phyloP scores from a whole-genome alignment of 2,888 invertebrate species.

The Spodoptera picta region DNA sequence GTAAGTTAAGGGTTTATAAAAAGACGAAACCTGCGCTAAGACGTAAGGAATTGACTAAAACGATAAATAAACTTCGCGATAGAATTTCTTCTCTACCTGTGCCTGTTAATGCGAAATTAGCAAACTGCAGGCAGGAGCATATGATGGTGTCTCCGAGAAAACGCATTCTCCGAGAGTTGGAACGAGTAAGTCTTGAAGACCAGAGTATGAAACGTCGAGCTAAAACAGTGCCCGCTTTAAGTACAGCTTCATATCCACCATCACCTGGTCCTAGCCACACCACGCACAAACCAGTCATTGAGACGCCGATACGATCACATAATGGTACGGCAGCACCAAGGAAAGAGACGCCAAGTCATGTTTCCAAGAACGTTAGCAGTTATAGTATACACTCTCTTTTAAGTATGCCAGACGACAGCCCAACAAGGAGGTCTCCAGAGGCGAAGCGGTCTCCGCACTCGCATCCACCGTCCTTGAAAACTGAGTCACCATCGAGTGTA shows the following conservation, averaged over 20 bases:
- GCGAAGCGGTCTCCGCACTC: slow-evolving; percentile 80
- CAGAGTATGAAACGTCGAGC: slow-evolving; percentile 90
- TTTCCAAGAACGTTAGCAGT: slow-evolving; percentile 90
- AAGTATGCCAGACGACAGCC: slow-evolving; percentile 89
- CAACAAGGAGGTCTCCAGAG: slow-evolving; percentile 76
- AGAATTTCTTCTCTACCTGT: slow-evolving; percentile 75
- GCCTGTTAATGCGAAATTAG: slow-evolving; percentile 82
- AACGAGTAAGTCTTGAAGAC: slow-evolving; percentile 92
- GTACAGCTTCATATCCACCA: slow-evolving; percentile 76
- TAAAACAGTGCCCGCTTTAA: slow-evolving; percentile 80
- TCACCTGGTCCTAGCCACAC: slow-evolving; percentile 68
- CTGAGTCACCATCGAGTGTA: slow-evolving; percentile 80
- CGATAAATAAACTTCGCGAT: slow-evolving; percentile 78
- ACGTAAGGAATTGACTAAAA: slow-evolving; percentile 74
- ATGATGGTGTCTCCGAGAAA: slow-evolving; percentile 94
- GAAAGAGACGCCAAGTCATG: slow-evolving; percentile 66
- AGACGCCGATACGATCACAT: slow-evolving; percentile 62
- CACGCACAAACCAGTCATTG: slow-evolving; percentile 59
- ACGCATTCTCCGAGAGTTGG: slow-evolving; percentile 94
- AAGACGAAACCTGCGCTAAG: slow-evolving; percentile 77
- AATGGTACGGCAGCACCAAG: slow-evolving; percentile 71
- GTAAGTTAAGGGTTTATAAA: slow-evolving; percentile 84
- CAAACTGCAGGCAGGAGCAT: slow-evolving; percentile 84
- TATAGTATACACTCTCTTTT: slow-evolving; percentile 96
- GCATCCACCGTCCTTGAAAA: slow-evolving; percentile 76